These are phyloP conservation scores for Horisme vitalbata DNA, from an alignment of 2,888 invertebrate species.

Conservation along the genomic window DNA sequence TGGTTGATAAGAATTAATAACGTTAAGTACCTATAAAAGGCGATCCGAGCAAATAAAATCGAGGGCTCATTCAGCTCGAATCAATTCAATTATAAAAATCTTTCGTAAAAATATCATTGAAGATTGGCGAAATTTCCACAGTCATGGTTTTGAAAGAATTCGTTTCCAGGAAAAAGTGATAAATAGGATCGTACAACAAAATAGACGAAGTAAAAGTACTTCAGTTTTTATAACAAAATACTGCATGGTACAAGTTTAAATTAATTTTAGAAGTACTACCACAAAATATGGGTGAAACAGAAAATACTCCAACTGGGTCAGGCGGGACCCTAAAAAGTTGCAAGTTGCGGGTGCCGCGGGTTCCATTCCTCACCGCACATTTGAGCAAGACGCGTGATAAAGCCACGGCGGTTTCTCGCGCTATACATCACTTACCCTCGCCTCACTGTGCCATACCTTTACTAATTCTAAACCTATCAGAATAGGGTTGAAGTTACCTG, in stretches of 20 bases:
- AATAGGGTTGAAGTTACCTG: conserved; percentile 9
- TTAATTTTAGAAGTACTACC: conserved; percentile 16
- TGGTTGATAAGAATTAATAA: conserved; percentile 55
- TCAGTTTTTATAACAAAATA: neutral
- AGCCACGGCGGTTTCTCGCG: conserved; percentile 37
- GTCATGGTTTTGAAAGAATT: conserved; percentile 27
- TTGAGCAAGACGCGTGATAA: conserved; percentile 39
- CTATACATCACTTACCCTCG: conserved; percentile 37
- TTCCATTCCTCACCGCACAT: conserved; percentile 37
- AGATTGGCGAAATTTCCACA: conserved; percentile 27
- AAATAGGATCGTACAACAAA: neutral
- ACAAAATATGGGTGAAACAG: conserved; percentile 12
- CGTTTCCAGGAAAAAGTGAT: conserved; percentile 7
- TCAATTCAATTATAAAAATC: conserved; percentile 43
- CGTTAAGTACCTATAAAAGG: conserved; percentile 47
- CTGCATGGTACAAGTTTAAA: conserved; percentile 6
- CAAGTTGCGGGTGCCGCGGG: conserved; percentile 22
- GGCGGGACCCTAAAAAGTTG: conserved; percentile 23
- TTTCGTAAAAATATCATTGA: conserved; percentile 31
- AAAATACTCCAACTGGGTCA: conserved; percentile 23
- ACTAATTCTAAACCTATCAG: neutral
- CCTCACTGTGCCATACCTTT: conserved; percentile 3
- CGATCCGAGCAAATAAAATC: conserved; percentile 38
- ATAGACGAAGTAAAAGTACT: neutral
- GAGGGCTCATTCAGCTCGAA: conserved; percentile 33